A percentile compares a stretch with the other conserved stretches of the same genome.
Evolutionary conservation across 2,888 invertebrate genomes (phyloP).

Genomic region (Platypus cylindrus): DNA sequence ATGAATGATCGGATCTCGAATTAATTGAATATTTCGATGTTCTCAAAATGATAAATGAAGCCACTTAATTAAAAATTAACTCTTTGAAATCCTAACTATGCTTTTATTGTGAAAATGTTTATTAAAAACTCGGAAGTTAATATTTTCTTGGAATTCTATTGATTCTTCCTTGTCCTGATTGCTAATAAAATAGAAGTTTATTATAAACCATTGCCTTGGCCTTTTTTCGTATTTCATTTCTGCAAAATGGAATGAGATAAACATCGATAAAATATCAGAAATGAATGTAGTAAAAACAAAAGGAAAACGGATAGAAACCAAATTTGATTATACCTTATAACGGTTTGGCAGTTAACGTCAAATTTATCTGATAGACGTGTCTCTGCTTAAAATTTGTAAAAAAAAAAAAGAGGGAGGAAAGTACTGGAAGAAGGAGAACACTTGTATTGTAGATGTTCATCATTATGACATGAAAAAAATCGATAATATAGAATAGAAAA

Average conservation of each 20-base stretch:
- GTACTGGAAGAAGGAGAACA: constrained; percentile 8
- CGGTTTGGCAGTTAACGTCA: constrained; percentile 12
- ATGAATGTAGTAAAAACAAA: constrained; percentile 6
- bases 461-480: not conserved
- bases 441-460: constrained; percentile 8
- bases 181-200: too few relatives aligned
- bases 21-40: too few relatives aligned
- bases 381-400: constrained; percentile 5
- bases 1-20: too few relatives aligned
- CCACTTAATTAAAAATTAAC: too few relatives aligned
- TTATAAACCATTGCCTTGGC: too few relatives aligned
- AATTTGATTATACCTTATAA: constrained; percentile 13
- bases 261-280: constrained; percentile 8
- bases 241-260: not conserved
- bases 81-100: too few relatives aligned
- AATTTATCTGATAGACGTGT: constrained; percentile 14
- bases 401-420: too few relatives aligned
- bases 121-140: too few relatives aligned
- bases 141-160: too few relatives aligned
- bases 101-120: too few relatives aligned
- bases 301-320: constrained; percentile 6
- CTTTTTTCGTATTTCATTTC: not conserved
- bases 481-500: not conserved
- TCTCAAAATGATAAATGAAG: too few relatives aligned
- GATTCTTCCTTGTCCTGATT: too few relatives aligned